Evolutionary conservation across 1,140 invertebrate species (phyloP), one percentile per base, ranked within the genome.

Genomic region (Agrilus planipennis): DNA sequence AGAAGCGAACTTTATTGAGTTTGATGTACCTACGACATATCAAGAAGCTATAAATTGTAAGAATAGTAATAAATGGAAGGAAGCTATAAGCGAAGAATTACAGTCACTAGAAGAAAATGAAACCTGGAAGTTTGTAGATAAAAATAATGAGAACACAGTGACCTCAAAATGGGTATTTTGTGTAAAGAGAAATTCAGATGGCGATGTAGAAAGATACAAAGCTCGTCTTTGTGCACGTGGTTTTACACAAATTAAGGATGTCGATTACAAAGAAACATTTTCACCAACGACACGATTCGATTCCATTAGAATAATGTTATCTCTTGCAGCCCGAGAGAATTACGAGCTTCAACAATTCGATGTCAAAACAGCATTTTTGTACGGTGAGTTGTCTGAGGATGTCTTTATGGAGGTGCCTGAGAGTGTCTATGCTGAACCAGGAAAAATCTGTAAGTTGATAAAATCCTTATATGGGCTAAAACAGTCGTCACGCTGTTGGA

Each of bases 291-390:
- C 52, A 22, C 44, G 54, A 18, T 34, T 30, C 19, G 27, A 27
- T 5, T 20, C 45, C 1, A 32, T 47, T 11, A 2, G 27, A 40
- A 45, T 34, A 6, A 11, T 62, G 5, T 31, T 64, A 4, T 44
- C 55, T 11, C 0, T 60, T 15, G 50, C 54, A 7, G 57, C 54
- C 3, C 34, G 41, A 27, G 15, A 52, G 15, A 43, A 57, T 29
- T 42, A 54, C 7, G 38, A 46, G 16, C 44, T 58, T 0, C 23
- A 19, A 3, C 53, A 61, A 27, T 51, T 64, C 22, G 64, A 67
- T 48, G 49, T 64, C 10, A 49, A 47, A 40, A 60, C 53, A 3
- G 62, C 62, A 9, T 67, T 65, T 46, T 43, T 64, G 5, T 49
- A 63, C 44, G 58, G 58, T 12, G 22, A 56, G 3, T 38, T 64